A percentile compares a stretch with the other conserved stretches of the same genome.
These are phyloP conservation scores for Hypercompe scribonia DNA, from an alignment of 2,888 invertebrate genomes.

Conservation along the genomic window DNA sequence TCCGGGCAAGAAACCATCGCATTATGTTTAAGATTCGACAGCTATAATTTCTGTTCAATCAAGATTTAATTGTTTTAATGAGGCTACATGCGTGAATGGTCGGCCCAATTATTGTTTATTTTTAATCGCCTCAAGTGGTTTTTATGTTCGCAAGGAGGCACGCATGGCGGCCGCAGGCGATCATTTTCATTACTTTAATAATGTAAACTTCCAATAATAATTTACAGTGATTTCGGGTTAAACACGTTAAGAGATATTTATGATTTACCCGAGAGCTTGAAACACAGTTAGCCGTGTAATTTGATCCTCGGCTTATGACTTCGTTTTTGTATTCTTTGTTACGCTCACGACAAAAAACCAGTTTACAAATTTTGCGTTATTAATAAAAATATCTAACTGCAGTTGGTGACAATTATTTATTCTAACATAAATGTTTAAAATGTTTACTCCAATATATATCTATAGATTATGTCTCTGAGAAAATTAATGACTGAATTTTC, in stretches of 20 bases:
- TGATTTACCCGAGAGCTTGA: slow-evolving; percentile 75
- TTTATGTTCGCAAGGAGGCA: slow-evolving; percentile 85
- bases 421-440: neutral
- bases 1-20: slow-evolving; percentile 80
- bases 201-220: slow-evolving; percentile 87
- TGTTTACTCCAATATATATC: neutral
- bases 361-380: slow-evolving; percentile 17
- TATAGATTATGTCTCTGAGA: neutral
- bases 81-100: slow-evolving; percentile 86
- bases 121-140: slow-evolving; percentile 86
- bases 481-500: neutral
- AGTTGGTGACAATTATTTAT: slow-evolving; percentile 20
- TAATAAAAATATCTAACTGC: slow-evolving; percentile 21
- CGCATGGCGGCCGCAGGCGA: slow-evolving; percentile 82
- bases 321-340: slow-evolving; percentile 63
- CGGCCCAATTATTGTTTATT: slow-evolving; percentile 87
- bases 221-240: slow-evolving; percentile 86
- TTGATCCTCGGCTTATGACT: slow-evolving; percentile 70
- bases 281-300: slow-evolving; percentile 77
- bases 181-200: slow-evolving; percentile 87
- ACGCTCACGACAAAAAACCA: slow-evolving; percentile 34
- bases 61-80: slow-evolving; percentile 88
- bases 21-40: slow-evolving; percentile 86
- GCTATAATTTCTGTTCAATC: slow-evolving; percentile 87
- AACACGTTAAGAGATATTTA: slow-evolving; percentile 85